These are phyloP conservation scores for Nephila pilipes DNA, from an alignment of 1,140 invertebrate species.

Conservation along the genomic window DNA sequence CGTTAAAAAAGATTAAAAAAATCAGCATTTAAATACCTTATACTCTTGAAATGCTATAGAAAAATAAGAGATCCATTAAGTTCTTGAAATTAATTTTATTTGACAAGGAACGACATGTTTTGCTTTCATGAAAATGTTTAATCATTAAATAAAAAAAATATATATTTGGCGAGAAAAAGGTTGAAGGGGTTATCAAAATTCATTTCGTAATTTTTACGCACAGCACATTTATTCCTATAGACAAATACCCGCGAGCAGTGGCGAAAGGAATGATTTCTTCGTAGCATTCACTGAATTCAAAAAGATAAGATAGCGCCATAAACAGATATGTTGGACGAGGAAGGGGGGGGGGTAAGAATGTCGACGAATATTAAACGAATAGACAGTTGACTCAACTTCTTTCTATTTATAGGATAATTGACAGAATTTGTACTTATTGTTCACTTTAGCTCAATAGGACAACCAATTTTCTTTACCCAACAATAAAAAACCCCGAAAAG, in stretches of 20 bases:
- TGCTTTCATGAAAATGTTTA: no score
- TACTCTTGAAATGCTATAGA: no score
- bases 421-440: neutral
- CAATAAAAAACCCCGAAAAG: no score
- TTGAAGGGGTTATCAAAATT: neutral
- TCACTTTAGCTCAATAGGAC: neutral
- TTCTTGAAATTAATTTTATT: no score
- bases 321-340: neutral
- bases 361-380: neutral
- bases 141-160: no score
- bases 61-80: no score
- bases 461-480: neutral
- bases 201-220: neutral
- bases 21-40: no score
- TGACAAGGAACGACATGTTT: no score
- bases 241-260: neutral
- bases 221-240: neutral
- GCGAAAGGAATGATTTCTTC: neutral
- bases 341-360: neutral
- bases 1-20: no score
- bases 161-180: neutral
- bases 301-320: neutral
- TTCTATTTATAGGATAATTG: neutral
- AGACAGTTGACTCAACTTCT: neutral
- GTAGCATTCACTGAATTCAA: neutral